Evolutionary conservation across 2,888 invertebrate species (phyloP).

Genomic region (Caradrina kadenii): DNA sequence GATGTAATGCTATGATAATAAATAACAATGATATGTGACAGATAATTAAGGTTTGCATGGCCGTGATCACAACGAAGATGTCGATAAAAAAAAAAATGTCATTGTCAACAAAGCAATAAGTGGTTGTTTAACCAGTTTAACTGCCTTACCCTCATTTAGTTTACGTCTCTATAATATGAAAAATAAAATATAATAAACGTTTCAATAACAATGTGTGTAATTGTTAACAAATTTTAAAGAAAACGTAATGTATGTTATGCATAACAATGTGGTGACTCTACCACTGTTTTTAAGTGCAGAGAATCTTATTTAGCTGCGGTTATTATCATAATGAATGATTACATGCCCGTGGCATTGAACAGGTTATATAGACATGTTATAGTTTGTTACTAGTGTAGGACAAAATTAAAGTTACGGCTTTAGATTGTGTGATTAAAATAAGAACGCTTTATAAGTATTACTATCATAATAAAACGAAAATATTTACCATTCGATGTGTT

Average conservation of each 20-base stretch:
- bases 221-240: slow-evolving; percentile 31
- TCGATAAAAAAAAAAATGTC: not conserved
- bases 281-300: slow-evolving; percentile 29
- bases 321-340: slow-evolving; percentile 46
- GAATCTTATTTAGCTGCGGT: slow-evolving; percentile 42
- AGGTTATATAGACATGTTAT: slow-evolving; percentile 15
- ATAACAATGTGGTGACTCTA: slow-evolving; percentile 28
- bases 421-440: slow-evolving; percentile 7
- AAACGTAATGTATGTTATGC: slow-evolving; percentile 27
- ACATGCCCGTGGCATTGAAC: slow-evolving; percentile 30
- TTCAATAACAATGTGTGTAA: slow-evolving; percentile 30
- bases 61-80: slow-evolving; percentile 3
- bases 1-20: not conserved
- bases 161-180: slow-evolving; percentile 4
- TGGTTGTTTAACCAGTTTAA: slow-evolving; percentile 24
- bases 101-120: slow-evolving; percentile 17
- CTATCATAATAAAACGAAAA: slow-evolving; percentile 51
- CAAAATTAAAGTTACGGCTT: slow-evolving; percentile 16
- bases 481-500: slow-evolving; percentile 69
- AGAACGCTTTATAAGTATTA: slow-evolving; percentile 30
- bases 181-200: slow-evolving; percentile 17
- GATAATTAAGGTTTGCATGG: not conserved
- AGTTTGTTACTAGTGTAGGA: slow-evolving; percentile 3
- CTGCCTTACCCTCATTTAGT: not conserved
- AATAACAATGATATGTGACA: slow-evolving; percentile 19